Evolutionary conservation across 2,113 vertebrate species (phyloP), one percentile per base, ranked within the genome.

Genomic region (Regulus satrapa): DNA sequence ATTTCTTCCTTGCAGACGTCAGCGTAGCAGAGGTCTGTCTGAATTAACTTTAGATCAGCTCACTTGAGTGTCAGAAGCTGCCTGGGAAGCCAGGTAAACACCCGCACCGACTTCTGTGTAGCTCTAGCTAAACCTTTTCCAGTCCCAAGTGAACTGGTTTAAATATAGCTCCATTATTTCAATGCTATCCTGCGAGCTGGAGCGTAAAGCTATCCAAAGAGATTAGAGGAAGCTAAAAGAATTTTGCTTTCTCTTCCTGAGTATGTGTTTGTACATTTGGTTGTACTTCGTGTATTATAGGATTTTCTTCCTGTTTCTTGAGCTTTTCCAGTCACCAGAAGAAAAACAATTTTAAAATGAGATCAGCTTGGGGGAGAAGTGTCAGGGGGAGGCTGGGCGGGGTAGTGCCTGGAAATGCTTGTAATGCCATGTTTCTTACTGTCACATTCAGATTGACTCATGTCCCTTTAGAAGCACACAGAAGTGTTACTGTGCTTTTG

Each of bases 41-140:
- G 94, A 94, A 86, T 95, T 95, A 92, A 90, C 94, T 95, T 96
- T 95, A 96, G 92, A 94, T 97, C 96, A 96, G 92, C 95, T 96
- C 94, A 83, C 94, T 93, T 67, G 94, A 88, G 91, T 96, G 92
- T 97, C 95, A 94, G 95, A 82, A 95, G 92, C 92, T 96, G 85
- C 92, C 90, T 94, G 85, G 88, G 94, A 85, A 93, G 88, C 83
- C 94, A 95, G 91, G 96, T 94, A 81, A 96, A 95, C 95, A 94
- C 92, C 85, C 2, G 0, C 79, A 66, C 79, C 0, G 0, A 66
- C 88, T 86, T 74, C 24, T 74, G 55, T 73, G 6, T 58, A 80
- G 85, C 88, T 88, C 75, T 81, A 92, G 72, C 92, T 86, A 83
- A 93, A 90, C 67, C 85, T 62, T 91, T 74, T 41, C 64, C 85